phyloP scores from a whole-genome alignment of 2,888 invertebrate genomes.

The Bhutanitis thaidina region DNA sequence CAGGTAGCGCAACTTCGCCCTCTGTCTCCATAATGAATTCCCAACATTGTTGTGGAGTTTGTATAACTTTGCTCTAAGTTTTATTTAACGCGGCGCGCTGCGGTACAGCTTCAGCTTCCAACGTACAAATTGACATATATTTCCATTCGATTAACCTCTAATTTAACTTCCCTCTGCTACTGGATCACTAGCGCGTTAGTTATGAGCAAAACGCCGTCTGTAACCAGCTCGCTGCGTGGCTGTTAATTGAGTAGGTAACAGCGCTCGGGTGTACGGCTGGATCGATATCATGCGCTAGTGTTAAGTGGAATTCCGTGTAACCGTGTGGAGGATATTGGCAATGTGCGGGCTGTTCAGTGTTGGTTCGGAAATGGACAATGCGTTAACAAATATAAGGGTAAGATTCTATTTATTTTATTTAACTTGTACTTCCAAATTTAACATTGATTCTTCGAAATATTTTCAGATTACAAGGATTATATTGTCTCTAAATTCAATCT shows the following conservation, averaged over 20 bases:
- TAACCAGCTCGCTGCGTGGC: background rate
- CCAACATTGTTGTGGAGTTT: conserved; percentile 29
- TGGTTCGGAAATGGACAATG: background rate
- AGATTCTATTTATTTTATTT: no score
- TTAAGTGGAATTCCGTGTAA: conserved; percentile 5
- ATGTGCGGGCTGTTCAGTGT: background rate
- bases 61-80: conserved; percentile 6
- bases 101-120: background rate
- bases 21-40: conserved; percentile 36
- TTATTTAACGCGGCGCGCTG: background rate
- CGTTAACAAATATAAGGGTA: no score
- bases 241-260: conserved; percentile 1
- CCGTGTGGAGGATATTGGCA: background rate
- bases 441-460: no score
- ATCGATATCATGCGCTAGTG: background rate
- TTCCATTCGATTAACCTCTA: background rate
- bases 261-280: background rate
- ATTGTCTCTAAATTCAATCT: no score
- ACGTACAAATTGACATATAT: background rate
- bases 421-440: no score
- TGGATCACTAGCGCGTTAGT: background rate
- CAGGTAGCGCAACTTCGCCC: conserved; percentile 34
- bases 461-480: no score
- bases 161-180: background rate
- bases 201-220: background rate